These are phyloP conservation scores for Leptopilina drosophilae DNA, from an alignment of 2,888 invertebrate genomes.

Conservation along the genomic window DNA sequence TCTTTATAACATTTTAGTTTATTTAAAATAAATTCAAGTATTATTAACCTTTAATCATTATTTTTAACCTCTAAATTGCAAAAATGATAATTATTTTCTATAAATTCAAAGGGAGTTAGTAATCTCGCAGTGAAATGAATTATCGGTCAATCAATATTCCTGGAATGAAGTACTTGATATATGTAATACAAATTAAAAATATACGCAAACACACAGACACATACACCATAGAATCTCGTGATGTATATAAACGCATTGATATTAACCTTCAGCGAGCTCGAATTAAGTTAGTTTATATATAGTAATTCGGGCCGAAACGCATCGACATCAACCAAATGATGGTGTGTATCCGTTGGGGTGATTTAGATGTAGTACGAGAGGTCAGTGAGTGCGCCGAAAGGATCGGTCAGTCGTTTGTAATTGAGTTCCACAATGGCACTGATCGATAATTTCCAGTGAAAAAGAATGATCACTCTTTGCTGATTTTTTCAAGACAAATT, in stretches of 20 bases:
- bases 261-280: slow-evolving; percentile 18
- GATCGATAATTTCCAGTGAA: slow-evolving; percentile 40
- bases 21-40: too few species aligned
- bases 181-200: background rate
- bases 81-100: background rate
- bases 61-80: background rate
- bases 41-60: too few species aligned
- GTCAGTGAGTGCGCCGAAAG: slow-evolving; percentile 60
- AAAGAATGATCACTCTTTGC: slow-evolving; percentile 40
- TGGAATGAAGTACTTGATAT: background rate
- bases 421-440: slow-evolving; percentile 46
- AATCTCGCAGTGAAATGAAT: background rate
- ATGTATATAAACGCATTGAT: slow-evolving; percentile 43
- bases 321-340: slow-evolving; percentile 71
- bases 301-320: slow-evolving; percentile 66
- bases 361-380: slow-evolving; percentile 64
- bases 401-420: slow-evolving; percentile 50
- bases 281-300: slow-evolving; percentile 53
- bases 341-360: slow-evolving; percentile 73
- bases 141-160: background rate
- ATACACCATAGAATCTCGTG: too few species aligned
- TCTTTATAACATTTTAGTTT: too few species aligned
- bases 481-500: background rate
- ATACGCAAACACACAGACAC: background rate
- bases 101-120: background rate